Conservation (phyloP, 2,113 vertebrate genomes). For the Beaufortia kweichowensis region DNA sequence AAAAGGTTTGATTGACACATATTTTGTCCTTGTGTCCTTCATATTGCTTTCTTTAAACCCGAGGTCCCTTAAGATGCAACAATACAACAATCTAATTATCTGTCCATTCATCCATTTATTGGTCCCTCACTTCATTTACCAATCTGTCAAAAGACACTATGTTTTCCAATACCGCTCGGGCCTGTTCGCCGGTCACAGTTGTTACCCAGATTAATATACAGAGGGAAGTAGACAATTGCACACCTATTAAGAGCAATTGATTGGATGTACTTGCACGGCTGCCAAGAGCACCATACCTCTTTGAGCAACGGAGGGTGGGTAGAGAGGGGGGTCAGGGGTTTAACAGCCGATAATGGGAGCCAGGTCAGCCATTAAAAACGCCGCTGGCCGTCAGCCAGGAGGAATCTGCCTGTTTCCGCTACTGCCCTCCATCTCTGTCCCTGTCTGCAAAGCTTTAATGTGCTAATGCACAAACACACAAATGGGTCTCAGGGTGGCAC, state of each 20-base stretch:
- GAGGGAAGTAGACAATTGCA: conserved; percentile 49
- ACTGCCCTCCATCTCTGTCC: conserved; percentile 40
- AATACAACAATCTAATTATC: neutral
- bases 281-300: conserved; percentile 45
- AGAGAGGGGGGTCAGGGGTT: conserved; percentile 52
- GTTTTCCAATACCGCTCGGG: neutral
- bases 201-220: conserved; percentile 45
- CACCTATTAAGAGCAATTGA: conserved; percentile 55
- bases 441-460: conserved; percentile 44
- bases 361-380: conserved; percentile 55
- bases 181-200: conserved; percentile 31
- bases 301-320: conserved; percentile 23
- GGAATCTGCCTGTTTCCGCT: conserved; percentile 39
- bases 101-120: neutral
- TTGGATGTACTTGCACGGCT: conserved; percentile 54
- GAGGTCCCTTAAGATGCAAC: no score
- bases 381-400: conserved; percentile 49
- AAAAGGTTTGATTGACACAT: no score
- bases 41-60: no score
- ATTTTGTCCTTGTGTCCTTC: no score
- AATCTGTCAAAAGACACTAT: neutral
- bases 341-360: conserved; percentile 56
- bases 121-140: neutral
- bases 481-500: conserved; percentile 42
- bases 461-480: conserved; percentile 42